Evolutionary conservation across 2,888 invertebrate species (phyloP).

Genomic region (Thymelicus lineola): DNA sequence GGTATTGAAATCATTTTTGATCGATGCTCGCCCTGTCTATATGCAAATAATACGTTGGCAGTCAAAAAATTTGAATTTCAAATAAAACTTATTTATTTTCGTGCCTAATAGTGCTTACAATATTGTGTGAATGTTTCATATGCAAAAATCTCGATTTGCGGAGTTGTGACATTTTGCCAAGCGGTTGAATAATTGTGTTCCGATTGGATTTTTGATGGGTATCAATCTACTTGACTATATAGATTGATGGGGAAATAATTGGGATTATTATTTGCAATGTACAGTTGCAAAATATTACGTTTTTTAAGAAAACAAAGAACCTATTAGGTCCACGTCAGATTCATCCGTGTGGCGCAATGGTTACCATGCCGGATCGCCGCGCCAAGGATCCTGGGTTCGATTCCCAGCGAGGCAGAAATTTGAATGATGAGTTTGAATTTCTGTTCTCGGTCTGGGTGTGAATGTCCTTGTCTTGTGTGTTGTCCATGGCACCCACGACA

Average conservation of each 20-base stretch:
- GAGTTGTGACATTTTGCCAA: slow-evolving; percentile 52
- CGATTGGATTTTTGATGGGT: slow-evolving; percentile 68
- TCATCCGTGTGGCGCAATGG: too few species aligned
- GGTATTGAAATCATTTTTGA: slow-evolving; percentile 70
- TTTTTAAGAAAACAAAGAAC: too few species aligned
- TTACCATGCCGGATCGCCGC: too few species aligned
- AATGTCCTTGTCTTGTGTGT: too few species aligned
- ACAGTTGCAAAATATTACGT: too few species aligned
- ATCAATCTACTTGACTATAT: slow-evolving; percentile 57
- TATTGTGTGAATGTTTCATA: slow-evolving; percentile 57
- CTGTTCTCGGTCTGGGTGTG: too few species aligned
- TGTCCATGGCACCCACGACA: too few species aligned
- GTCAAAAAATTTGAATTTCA: slow-evolving; percentile 77
- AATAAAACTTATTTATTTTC: slow-evolving; percentile 74
- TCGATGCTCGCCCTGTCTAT: slow-evolving; percentile 76
- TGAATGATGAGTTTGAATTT: too few species aligned
- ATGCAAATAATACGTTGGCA: slow-evolving; percentile 73
- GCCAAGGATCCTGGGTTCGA: too few species aligned
- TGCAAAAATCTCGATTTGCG: slow-evolving; percentile 64
- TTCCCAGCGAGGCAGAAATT: too few species aligned
- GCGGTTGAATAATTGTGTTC: slow-evolving; percentile 50
- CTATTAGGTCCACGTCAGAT: too few species aligned
- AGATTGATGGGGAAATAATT: slow-evolving; percentile 44
- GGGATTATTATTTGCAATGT: not conserved
- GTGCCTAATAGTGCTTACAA: slow-evolving; percentile 70